Evolutionary conservation across 2,797 vertebrate species (phyloP), one percentile per base, ranked within the genome.

Genomic region (Pygocentrus nattereri): DNA sequence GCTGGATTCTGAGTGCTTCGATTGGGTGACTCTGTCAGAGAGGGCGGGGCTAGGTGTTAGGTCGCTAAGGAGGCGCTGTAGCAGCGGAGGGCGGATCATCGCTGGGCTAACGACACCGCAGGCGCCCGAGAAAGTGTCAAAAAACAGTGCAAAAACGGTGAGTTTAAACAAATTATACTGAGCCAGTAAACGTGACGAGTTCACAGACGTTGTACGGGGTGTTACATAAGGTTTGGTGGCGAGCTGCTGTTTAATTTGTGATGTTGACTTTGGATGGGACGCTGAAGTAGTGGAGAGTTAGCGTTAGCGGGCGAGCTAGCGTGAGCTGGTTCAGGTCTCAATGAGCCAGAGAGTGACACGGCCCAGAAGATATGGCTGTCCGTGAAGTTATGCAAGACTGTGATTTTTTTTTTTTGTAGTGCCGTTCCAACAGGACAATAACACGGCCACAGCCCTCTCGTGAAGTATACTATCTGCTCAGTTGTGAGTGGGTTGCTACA

Each of bases 1-100:
- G 30, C 41, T 31, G 4, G 13, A 49, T 11, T 21, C 1, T 1
- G 5, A 4, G 2, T 0, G 11, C 5, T 4, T 0, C 81, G 86
- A 93, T 94, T 94, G 91, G 93, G n/a, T n/a, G 0, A 70, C 2
- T 56, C 4, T 10, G 10, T 3, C 0, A 1, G 16, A 27, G 74
- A 84, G 50, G 84, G 90, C 25, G 88, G 88, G 73, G n/a, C 23
- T 7, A 21, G 12, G 47, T 0, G 73, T 69, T 68, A 15, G 44
- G 49, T 82, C 86, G 84, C 84, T 77, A 67, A 83, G 65, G 75
- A 82, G 74, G 25, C 86, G 81, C 71, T 58, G 81, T 82, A 89
- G 79, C 83, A 89, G 80, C 86, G 74, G 91, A 93, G 93, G 94
- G 94, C 91, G 94, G 92, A 92, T 89, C 90, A 86, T 84, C 86